A percentile compares a stretch with the other conserved stretches of the same genome.
Conservation (phyloP, 2,797 vertebrate species). For the Anomalospiza imberbis region DNA sequence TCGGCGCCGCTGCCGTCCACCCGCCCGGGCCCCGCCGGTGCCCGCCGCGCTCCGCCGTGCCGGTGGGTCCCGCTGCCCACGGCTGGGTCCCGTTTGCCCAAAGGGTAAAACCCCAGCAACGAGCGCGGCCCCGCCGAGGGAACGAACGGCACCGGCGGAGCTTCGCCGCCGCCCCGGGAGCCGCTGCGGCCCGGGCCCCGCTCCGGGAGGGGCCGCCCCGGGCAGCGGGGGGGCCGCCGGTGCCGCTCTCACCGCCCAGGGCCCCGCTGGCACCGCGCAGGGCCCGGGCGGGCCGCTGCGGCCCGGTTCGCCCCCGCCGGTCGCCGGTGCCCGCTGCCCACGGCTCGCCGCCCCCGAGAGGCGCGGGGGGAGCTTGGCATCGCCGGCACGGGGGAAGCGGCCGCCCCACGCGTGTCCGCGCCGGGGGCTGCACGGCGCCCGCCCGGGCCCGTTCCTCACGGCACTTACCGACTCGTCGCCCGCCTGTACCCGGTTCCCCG, state of each 20-base stretch:
- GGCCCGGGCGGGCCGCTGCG: background rate
- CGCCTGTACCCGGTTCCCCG: background rate
- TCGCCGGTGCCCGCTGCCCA: background rate
- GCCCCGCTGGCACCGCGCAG: background rate
- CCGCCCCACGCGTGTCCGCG: background rate
- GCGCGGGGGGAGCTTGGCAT: background rate
- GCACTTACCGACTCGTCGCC: background rate
- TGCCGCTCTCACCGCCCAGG: background rate
- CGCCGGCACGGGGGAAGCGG: background rate
- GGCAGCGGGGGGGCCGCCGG: background rate
- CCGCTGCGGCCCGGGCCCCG: background rate
- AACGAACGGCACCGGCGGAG: background rate
- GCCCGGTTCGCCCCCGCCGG: background rate
- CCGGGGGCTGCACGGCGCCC: background rate
- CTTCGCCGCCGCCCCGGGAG: background rate
- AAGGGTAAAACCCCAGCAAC: background rate
- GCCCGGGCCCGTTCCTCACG: background rate
- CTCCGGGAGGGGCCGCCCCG: background rate
- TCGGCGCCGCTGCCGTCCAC: background rate
- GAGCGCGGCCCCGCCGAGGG: background rate
- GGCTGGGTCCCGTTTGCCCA: background rate
- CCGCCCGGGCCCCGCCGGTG: background rate
- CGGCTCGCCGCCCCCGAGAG: background rate
- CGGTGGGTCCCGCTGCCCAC: background rate
- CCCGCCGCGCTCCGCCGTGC: background rate